Conservation (phyloP, 2,888 invertebrate genomes). For the Eucriotettix oculatus region DNA sequence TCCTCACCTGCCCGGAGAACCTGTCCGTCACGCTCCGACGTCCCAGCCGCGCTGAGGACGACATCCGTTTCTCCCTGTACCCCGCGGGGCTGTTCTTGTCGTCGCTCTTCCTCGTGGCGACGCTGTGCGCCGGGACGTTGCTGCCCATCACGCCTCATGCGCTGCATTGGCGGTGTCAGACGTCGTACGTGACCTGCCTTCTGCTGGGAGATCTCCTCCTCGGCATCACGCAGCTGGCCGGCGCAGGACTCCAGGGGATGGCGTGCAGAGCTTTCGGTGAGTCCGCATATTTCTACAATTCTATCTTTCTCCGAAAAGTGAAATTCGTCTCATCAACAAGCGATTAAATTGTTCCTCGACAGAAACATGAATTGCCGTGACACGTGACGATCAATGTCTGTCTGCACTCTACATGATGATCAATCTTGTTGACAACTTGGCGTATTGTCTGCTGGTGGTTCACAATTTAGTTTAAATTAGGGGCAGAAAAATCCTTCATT, state of each 20-base stretch:
- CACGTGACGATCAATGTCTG: no score
- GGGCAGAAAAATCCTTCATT: no score
- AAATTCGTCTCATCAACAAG: no score
- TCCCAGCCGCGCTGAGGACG: constrained; percentile 16
- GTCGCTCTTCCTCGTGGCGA: constrained; percentile 64
- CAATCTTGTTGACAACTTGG: no score
- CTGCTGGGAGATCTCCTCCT: constrained; percentile 65
- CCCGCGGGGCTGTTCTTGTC: constrained; percentile 64
- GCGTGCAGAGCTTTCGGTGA: constrained; percentile 54
- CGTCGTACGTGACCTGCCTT: constrained; percentile 69
- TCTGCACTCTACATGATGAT: no score
- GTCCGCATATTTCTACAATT: no score
- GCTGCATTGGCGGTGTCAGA: constrained; percentile 78
- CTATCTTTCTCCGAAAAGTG: no score
- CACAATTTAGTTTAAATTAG: no score
- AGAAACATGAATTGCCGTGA: no score
- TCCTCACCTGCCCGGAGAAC: constrained; percentile 39
- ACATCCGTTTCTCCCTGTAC: constrained; percentile 52
- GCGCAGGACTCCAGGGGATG: constrained; percentile 37
- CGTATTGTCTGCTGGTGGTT: no score
- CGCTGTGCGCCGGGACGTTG: constrained; percentile 60
- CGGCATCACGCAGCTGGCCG: constrained; percentile 57
- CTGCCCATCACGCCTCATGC: constrained; percentile 72
- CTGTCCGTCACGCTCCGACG: constrained; percentile 2
- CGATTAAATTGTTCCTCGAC: no score